These are phyloP conservation scores for Anaspis maculata DNA, from an alignment of 2,888 invertebrate species.

Conservation along the genomic window DNA sequence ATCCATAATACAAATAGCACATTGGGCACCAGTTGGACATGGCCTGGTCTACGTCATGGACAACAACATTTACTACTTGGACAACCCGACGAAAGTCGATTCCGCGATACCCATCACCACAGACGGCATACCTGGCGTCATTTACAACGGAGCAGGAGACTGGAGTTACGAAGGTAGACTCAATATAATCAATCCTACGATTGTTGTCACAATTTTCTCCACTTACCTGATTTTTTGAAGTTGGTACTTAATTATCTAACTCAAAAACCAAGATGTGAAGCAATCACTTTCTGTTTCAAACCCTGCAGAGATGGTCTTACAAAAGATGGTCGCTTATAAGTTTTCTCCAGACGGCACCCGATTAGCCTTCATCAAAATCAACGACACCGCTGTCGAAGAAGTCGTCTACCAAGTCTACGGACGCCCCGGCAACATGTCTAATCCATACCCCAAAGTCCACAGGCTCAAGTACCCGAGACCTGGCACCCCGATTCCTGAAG, in stretches of 20 bases:
- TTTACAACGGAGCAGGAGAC: constrained; percentile 76
- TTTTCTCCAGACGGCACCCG: constrained; percentile 72
- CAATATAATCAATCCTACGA: too few species aligned
- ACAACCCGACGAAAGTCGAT: too few species aligned
- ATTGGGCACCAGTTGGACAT: too few species aligned
- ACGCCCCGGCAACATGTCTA: constrained; percentile 45
- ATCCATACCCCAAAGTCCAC: constrained; percentile 61
- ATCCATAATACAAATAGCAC: too few species aligned
- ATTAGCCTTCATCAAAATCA: constrained; percentile 73
- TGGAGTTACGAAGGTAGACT: constrained; percentile 97
- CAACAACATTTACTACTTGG: too few species aligned
- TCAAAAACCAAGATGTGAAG: too few species aligned
- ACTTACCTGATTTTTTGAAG: too few species aligned
- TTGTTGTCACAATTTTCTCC: too few species aligned
- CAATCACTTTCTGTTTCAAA: too few species aligned
- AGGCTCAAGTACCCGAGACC: constrained; percentile 71
- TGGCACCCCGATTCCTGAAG: too few species aligned
- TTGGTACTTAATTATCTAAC: too few species aligned
- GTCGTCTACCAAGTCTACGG: constrained; percentile 62
- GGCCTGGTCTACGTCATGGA: too few species aligned
- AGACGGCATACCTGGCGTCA: constrained; percentile 42
- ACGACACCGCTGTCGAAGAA: constrained; percentile 62
- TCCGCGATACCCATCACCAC: constrained; percentile 44
- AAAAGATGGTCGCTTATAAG: constrained; percentile 78
- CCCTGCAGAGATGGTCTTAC: constrained; percentile 85